Evolutionary conservation across 2,888 invertebrate species (phyloP).

Genomic region (Hirtodrosophila cameraria): DNA sequence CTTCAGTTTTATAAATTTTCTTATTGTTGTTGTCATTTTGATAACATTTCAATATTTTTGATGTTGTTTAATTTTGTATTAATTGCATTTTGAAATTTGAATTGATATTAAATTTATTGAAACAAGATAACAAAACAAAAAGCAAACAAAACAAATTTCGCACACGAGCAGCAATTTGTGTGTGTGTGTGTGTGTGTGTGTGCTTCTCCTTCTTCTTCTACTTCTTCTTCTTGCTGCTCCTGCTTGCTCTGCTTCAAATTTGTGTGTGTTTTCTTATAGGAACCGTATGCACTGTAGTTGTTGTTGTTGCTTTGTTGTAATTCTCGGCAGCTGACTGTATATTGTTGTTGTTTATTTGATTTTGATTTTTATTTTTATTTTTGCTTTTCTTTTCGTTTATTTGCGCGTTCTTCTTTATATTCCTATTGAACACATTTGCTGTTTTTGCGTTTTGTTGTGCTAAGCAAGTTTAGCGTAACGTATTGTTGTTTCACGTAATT

Average conservation of each 20-base stretch:
- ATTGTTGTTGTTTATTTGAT: slow-evolving; percentile 23
- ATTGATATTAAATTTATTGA: background rate
- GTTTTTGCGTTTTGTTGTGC: slow-evolving; percentile 38
- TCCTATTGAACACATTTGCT: slow-evolving; percentile 24
- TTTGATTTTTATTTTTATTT: slow-evolving; percentile 21
- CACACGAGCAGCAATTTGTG: slow-evolving; percentile 35
- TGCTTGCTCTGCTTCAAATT: slow-evolving; percentile 1
- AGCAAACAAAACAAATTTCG: slow-evolving; percentile 48
- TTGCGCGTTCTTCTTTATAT: slow-evolving; percentile 30
- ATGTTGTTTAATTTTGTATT: background rate
- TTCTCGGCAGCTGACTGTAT: slow-evolving; percentile 39
- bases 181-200: background rate
- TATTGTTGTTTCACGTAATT: slow-evolving; percentile 16
- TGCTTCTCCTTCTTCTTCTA: slow-evolving; percentile 3
- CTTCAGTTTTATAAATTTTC: slow-evolving; percentile 41
- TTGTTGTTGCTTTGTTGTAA: slow-evolving; percentile 25
- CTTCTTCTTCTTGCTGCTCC: background rate
- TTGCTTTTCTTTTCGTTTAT: slow-evolving; percentile 14
- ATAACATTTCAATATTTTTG: too few relatives aligned
- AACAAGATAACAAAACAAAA: slow-evolving; percentile 31
- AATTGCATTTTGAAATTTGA: slow-evolving; percentile 7
- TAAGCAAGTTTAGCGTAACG: slow-evolving; percentile 41
- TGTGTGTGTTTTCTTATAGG: slow-evolving; percentile 40
- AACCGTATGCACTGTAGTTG: slow-evolving; percentile 54
- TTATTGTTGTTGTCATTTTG: slow-evolving; percentile 47